Conservation (phyloP, 1,140 invertebrate species). For the Drosophila nebulosa region DNA sequence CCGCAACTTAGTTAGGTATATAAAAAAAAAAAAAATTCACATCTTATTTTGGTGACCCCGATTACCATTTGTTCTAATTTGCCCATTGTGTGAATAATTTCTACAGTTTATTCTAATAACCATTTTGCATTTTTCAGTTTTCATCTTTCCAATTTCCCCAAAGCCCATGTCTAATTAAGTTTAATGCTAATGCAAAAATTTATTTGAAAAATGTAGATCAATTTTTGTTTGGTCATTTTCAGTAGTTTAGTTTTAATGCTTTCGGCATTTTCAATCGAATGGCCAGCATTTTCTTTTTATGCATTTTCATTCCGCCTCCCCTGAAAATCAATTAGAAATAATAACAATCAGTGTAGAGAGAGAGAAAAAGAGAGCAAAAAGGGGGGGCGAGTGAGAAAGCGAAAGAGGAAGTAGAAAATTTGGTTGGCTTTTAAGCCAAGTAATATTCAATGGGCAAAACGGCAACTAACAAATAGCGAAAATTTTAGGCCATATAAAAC, state of each 20-base stretch:
- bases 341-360: conserved; percentile 46
- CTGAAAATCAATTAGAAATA: conserved; percentile 67
- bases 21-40: no score
- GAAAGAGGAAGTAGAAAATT: no score
- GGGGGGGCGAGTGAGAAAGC: no score
- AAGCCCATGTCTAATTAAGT: conserved; percentile 38
- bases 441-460: neutral
- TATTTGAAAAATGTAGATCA: conserved; percentile 43
- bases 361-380: conserved; percentile 27
- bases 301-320: neutral
- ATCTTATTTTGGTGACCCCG: no score
- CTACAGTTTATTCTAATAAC: neutral
- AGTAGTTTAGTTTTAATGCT: conserved; percentile 18
- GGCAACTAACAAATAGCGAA: neutral
- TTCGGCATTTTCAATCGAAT: conserved; percentile 11
- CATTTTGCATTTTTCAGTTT: neutral
- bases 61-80: neutral
- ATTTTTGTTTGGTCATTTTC: conserved; percentile 10
- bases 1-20: no score
- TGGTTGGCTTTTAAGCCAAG: conserved; percentile 2
- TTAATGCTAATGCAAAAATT: conserved; percentile 47
- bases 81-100: neutral
- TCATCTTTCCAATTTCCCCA: neutral
- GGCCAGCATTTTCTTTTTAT: conserved; percentile 31
- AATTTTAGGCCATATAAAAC: conserved; percentile 8